These are phyloP conservation scores for Trematomus bernacchii DNA, from an alignment of 2,797 vertebrate genomes.

Conservation along the genomic window DNA sequence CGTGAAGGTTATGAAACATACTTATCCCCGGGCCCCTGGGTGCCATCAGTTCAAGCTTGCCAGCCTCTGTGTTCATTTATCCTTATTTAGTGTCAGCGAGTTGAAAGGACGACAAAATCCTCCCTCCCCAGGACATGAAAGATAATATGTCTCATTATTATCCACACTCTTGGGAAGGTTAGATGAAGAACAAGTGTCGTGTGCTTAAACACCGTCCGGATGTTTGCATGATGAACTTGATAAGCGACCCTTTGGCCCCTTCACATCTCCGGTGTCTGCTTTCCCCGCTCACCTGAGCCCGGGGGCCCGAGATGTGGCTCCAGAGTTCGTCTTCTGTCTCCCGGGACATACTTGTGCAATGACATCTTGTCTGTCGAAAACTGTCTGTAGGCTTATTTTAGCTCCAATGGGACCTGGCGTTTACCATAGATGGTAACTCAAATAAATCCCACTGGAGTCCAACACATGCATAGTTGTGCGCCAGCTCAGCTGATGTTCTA, in stretches of 20 bases:
- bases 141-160: constrained; percentile 51
- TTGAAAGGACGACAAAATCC: constrained; percentile 19
- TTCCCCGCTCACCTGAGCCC: constrained; percentile 69
- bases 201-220: constrained; percentile 23
- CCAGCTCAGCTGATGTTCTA: constrained; percentile 38
- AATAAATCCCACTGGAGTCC: constrained; percentile 44
- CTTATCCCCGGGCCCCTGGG: constrained; percentile 10
- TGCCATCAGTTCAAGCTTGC: constrained; percentile 31
- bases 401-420: constrained; percentile 52
- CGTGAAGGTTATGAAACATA: constrained; percentile 46
- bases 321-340: constrained; percentile 62
- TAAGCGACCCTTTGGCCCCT: constrained; percentile 51
- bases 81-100: constrained; percentile 50
- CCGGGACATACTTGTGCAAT: constrained; percentile 70
- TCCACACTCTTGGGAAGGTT: constrained; percentile 56
- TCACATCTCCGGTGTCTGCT: constrained; percentile 57
- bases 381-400: constrained; percentile 70
- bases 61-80: constrained; percentile 26
- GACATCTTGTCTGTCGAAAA: constrained; percentile 69
- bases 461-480: constrained; percentile 13
- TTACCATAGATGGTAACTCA: constrained; percentile 74
- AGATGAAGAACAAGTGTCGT: constrained; percentile 36
- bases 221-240: constrained; percentile 58
- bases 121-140: constrained; percentile 45
- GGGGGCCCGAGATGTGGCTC: constrained; percentile 42